Conservation (phyloP, 2,797 vertebrate genomes). For the Trematomus bernacchii region DNA sequence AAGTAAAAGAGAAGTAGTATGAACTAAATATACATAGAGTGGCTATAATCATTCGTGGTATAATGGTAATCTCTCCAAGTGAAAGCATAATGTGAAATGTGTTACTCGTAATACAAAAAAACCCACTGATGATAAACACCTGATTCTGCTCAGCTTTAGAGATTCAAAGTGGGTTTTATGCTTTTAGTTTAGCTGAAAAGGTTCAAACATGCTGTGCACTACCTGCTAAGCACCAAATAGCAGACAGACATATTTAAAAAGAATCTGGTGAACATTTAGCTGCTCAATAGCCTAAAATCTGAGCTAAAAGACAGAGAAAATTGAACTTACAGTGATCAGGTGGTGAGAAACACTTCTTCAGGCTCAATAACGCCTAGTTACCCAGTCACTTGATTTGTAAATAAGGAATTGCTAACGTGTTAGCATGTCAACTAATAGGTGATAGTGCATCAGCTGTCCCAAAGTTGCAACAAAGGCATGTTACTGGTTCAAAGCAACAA, state of each 20-base stretch:
- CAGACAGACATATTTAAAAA: no score
- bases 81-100: neutral
- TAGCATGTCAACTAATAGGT: no score
- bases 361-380: neutral
- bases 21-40: neutral
- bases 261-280: neutral
- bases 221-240: no score
- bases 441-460: neutral
- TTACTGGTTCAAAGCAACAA: no score
- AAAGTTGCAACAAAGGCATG: neutral
- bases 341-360: neutral
- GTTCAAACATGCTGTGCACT: neutral
- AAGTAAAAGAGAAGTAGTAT: neutral
- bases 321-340: neutral
- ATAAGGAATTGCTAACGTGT: neutral
- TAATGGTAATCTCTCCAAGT: no score
- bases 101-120: no score
- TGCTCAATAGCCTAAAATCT: neutral
- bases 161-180: no score
- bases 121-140: no score
- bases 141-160: no score
- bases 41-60: neutral
- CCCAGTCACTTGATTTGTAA: neutral
- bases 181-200: neutral
- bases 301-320: neutral